Evolutionary conservation across 1,140 invertebrate genomes (phyloP), one percentile per base, ranked within the genome.

Genomic region (Tetramorium alpestre): DNA sequence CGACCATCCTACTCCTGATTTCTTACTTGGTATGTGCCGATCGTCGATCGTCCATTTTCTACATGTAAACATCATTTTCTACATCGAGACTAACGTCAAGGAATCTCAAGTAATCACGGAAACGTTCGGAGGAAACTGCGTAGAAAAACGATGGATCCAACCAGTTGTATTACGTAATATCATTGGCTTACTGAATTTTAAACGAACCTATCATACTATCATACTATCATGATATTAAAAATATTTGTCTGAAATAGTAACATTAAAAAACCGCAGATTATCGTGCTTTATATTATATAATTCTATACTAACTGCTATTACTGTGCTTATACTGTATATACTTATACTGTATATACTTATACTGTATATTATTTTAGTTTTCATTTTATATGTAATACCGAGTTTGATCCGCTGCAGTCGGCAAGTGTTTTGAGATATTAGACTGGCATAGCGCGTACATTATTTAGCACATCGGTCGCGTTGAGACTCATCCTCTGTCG

Each of bases 351-450:
- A 22, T 22, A 22, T 22, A 22, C 22, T 22, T 22, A 22, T 22
- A 22, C 22, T 22, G 22, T 22, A 22, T 22, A 22, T 22, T 22
- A 22, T 22, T 91, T 86, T 76, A 82, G 75, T 13, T 88, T 92
- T 93, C 89, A 93, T 88, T 93, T 93, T 88, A 93, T 93, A 92
- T 88, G 78, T 88, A 92, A 92, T 94, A 89, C 82, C 87, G 90
- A 90, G 91, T 90, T 91, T 92, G 90, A 90, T 89, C 81, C 87
- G 10, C 10, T 22, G 82, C 85, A 87, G 86, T 85, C 78, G 78
- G 78, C 87, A 89, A 92, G 90, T 89, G 65, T 25, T 28, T 16
- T 92, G 91, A 92, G 93, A 94, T 94, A 94, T 94, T 92, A 93
- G 89, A 82, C 86, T 70, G 47, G 90, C 88, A 90, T 92, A 89